These are phyloP conservation scores for Brachypodius melanocephalos DNA, from an alignment of 2,113 vertebrate genomes.

Conservation along the genomic window DNA sequence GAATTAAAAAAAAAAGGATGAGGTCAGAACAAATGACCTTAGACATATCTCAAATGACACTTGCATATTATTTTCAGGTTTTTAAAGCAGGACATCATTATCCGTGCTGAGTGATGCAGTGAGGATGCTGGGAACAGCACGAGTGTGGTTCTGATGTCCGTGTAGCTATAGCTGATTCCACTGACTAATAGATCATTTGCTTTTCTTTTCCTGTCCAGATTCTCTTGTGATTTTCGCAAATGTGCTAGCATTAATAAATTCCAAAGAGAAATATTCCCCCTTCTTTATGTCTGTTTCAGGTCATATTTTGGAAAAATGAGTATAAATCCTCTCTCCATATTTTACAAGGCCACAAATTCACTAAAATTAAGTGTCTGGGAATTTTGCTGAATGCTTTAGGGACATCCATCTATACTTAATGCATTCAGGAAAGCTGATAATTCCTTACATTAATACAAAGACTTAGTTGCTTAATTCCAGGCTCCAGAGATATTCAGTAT, in stretches of 20 bases:
- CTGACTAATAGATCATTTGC: neutral
- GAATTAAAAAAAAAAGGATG: neutral
- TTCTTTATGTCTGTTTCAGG: neutral
- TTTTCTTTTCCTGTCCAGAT: neutral
- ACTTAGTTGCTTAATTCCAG: slow-evolving; percentile 15
- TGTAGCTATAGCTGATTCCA: neutral
- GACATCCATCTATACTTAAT: neutral
- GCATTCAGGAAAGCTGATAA: slow-evolving; percentile 17
- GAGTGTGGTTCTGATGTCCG: neutral
- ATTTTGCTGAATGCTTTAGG: neutral
- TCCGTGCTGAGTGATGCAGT: neutral
- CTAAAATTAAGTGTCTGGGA: neutral
- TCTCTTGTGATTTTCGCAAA: neutral
- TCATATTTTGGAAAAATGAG: neutral
- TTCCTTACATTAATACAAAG: slow-evolving; percentile 19
- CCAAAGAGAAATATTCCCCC: neutral
- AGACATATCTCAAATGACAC: neutral
- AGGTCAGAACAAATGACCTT: neutral
- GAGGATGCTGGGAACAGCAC: neutral
- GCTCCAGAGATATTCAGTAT: neutral
- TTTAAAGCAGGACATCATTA: neutral
- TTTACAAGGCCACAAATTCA: neutral
- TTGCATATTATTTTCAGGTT: neutral
- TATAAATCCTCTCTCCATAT: neutral
- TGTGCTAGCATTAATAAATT: neutral